A percentile compares a stretch with the other conserved stretches of the same genome.
These are phyloP conservation scores for Perca schrenkii DNA, from an alignment of 2,113 vertebrate species.

Conservation along the genomic window DNA sequence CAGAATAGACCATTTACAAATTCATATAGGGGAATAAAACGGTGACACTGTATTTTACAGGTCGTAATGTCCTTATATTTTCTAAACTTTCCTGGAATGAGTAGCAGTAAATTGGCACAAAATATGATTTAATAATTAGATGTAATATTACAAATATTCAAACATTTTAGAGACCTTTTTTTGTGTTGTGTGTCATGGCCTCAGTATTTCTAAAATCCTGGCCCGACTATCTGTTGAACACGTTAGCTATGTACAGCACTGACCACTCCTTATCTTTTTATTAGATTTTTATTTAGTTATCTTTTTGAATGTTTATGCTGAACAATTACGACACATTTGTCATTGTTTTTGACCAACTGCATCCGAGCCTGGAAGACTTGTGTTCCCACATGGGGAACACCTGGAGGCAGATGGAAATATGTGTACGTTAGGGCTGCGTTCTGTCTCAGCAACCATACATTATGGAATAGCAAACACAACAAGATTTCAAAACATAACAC, in stretches of 20 bases:
- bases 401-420: constrained; percentile 23
- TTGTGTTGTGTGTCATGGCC: neutral
- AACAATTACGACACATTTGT: neutral
- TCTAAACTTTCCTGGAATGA: neutral
- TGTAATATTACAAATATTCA: neutral
- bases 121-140: neutral
- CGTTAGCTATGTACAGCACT: constrained; percentile 2
- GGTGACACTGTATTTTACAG: neutral
- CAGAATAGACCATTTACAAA: neutral
- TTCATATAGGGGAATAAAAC: neutral
- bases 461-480: constrained; percentile 33
- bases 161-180: neutral
- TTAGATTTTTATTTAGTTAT: no score
- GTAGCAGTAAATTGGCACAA: neutral
- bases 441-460: neutral
- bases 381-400: constrained; percentile 7
- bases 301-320: neutral
- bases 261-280: neutral
- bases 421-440: neutral
- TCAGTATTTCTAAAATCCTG: neutral
- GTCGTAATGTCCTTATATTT: neutral
- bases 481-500: constrained; percentile 57
- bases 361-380: neutral
- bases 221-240: neutral
- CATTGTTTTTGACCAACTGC: neutral